phyloP scores from a whole-genome alignment of 2,888 invertebrate genomes.

The Pachymerium ferrugineum region DNA sequence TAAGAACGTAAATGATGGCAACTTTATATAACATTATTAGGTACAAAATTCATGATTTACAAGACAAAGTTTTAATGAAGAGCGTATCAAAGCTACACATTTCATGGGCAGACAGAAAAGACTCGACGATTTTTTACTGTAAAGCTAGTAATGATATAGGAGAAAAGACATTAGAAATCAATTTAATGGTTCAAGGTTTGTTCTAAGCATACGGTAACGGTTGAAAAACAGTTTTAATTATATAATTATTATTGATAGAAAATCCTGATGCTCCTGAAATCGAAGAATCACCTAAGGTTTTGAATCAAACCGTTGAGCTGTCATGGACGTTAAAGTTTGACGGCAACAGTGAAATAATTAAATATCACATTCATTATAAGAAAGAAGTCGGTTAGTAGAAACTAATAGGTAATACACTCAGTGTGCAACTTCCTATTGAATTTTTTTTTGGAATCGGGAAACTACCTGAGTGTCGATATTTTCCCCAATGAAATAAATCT shows the following conservation, averaged over 20 bases:
- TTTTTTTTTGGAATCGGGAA: no score
- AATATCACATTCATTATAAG: constrained; percentile 78
- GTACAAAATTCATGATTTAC: constrained; percentile 23
- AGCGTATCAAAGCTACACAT: constrained; percentile 31
- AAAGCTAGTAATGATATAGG: constrained; percentile 33
- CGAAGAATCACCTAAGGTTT: not conserved
- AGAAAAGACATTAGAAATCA: constrained; percentile 18
- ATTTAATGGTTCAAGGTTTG: constrained; percentile 35
- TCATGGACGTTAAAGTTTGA: constrained; percentile 90
- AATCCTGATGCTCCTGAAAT: not conserved
- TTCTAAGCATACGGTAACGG: no score
- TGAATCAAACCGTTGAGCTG: constrained; percentile 62
- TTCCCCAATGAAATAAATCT: no score
- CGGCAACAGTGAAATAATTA: constrained; percentile 81
- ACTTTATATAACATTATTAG: not conserved
- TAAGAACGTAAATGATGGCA: not conserved
- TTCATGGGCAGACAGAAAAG: constrained; percentile 16
- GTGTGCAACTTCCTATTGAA: not conserved
- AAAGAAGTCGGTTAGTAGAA: constrained; percentile 33
- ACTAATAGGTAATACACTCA: no score
- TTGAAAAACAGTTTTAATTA: not conserved
- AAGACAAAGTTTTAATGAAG: constrained; percentile 30
- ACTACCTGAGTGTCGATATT: no score
- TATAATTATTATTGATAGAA: not conserved
- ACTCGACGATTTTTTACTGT: constrained; percentile 37